A percentile compares a stretch with the other conserved stretches of the same genome.
Evolutionary conservation across 2,888 invertebrate genomes (phyloP).

Genomic region (Gibbula magus): DNA sequence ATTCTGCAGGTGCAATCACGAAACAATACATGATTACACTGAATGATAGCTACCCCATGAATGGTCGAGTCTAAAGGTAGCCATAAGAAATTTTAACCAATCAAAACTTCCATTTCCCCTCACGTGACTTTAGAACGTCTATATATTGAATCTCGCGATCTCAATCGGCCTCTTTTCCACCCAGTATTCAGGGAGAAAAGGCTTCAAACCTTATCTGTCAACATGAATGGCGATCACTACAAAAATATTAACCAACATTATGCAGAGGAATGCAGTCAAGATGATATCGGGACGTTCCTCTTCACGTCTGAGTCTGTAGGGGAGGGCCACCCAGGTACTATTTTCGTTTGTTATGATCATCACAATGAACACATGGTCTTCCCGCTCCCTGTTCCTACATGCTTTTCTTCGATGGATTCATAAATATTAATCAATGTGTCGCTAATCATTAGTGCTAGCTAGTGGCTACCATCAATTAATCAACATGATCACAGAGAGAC

Average conservation of each 20-base stretch:
- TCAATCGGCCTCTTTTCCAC: slow-evolving; percentile 65
- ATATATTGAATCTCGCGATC: slow-evolving; percentile 41
- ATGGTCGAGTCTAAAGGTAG: slow-evolving; percentile 19
- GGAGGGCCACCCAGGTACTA: slow-evolving; percentile 74
- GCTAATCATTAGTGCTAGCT: background rate
- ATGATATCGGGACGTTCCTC: slow-evolving; percentile 70
- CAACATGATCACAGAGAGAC: no score
- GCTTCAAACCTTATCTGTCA: slow-evolving; percentile 47
- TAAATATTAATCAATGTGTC: no score
- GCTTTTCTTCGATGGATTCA: no score
- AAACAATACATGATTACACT: no score
- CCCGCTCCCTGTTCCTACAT: background rate
- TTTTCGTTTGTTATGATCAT: background rate
- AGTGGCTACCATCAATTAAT: no score
- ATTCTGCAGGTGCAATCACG: no score
- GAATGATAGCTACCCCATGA: background rate
- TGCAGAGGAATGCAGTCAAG: slow-evolving; percentile 69
- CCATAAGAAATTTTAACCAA: slow-evolving; percentile 22
- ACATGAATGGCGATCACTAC: slow-evolving; percentile 56
- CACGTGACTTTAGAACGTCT: slow-evolving; percentile 43
- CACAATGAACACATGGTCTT: background rate
- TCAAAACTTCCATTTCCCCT: slow-evolving; percentile 9
- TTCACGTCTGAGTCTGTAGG: slow-evolving; percentile 76
- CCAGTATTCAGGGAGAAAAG: slow-evolving; percentile 31
- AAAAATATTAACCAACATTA: slow-evolving; percentile 64